Base-by-base conservation (phyloP, 2,888 invertebrate genomes). In the Chelonus formosanus region DNA sequence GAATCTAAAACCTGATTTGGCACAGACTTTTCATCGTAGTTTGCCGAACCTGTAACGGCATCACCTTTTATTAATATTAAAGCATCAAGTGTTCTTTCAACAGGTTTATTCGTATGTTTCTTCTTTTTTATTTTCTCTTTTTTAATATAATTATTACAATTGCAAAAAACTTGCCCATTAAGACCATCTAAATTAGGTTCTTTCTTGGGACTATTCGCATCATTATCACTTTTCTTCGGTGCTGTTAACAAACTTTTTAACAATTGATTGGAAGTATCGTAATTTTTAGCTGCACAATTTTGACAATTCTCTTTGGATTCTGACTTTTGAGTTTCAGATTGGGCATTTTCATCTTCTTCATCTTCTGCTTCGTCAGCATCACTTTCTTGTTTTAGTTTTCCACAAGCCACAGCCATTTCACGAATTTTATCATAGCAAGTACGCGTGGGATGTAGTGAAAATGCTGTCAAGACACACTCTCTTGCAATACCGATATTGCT, bases 381-480 rank as follows among this genome's bases (percentile, higher is more conserved):
- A 20, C 73, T 74, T 3, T 84, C 80, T 65, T 85, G 82, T 60
- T 85, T 82, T 32, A 85, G 80, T 67, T 86, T 85, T 31, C 87
- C 87, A 70, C 86, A 86, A 20, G 83, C 83, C 57, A 84, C 78
- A 1, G 88, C 88, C 68, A 88, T 80, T 36, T 85, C 85, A 73
- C 86, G 85, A 57, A 92, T 88, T 71, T 85, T 83, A 35, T 88
- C 87, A 76, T 89, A 88, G 82, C 89, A 88, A 7, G 84, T 83
- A 44, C 86, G 84, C 5, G 91, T 89, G 3, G 93, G 92, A 76
- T 91, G 88, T 59, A 93, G 85, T 54, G 91, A 91, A 85, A 93
- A 93, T 0, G 92, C 91, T 0, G 93, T 92, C 48, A 93, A 86
- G 0, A 90, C 84, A 77, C 92, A 92, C 84, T 93, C 93, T 73